phyloP scores from a whole-genome alignment of 1,140 invertebrate genomes.

The Cyphomyrmex costatus region DNA sequence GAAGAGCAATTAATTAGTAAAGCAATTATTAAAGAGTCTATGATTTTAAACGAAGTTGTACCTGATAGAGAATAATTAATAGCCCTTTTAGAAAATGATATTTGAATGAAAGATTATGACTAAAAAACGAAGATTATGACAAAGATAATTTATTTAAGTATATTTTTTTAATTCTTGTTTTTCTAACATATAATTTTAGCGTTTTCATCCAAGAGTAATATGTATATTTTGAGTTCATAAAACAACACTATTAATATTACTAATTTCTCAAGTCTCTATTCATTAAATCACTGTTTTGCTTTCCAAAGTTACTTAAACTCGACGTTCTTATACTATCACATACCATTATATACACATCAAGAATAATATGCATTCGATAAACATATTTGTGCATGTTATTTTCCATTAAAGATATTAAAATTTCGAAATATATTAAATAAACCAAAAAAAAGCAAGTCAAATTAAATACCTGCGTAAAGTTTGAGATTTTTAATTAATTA shows the following conservation, averaged over 20 bases:
- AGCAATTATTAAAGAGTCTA: conserved; percentile 19
- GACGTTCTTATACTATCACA: background rate
- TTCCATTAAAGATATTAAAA: background rate
- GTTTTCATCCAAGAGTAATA: background rate
- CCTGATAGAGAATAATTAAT: conserved; percentile 13
- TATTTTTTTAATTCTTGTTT: background rate
- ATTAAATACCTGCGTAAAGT: background rate
- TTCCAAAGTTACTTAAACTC: background rate
- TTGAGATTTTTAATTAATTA: background rate
- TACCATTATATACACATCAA: background rate
- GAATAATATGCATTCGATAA: background rate
- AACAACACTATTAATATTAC: background rate
- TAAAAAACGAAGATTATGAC: conserved; percentile 2
- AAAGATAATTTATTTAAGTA: background rate
- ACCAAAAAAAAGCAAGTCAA: background rate
- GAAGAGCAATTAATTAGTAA: conserved; percentile 25
- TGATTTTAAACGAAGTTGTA: background rate
- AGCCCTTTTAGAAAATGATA: conserved; percentile 8
- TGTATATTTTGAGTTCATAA: background rate
- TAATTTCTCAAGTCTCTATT: background rate
- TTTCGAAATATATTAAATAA: background rate
- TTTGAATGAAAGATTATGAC: background rate
- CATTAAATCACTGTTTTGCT: background rate
- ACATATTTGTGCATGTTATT: background rate
- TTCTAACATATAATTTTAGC: background rate